phyloP scores from a whole-genome alignment of 2,888 invertebrate species.

The Lydus trimaculatus region DNA sequence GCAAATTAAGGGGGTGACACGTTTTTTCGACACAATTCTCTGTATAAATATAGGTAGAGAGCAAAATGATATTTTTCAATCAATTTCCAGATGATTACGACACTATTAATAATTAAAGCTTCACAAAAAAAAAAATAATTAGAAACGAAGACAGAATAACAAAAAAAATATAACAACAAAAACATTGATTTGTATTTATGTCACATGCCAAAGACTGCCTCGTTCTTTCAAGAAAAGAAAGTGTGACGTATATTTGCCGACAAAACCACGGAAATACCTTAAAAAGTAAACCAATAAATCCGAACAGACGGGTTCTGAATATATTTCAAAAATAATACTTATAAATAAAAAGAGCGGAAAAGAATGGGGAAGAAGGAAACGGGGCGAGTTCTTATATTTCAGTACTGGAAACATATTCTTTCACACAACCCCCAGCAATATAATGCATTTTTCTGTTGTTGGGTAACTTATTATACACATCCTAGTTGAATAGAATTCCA shows the following conservation, averaged over 20 bases:
- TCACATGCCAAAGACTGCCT: background rate
- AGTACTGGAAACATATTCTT: background rate
- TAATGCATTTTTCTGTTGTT: constrained; percentile 16
- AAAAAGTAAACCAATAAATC: constrained; percentile 31
- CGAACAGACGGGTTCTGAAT: constrained; percentile 30
- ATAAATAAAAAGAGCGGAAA: constrained; percentile 23
- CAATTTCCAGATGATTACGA: background rate
- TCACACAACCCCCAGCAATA: constrained; percentile 16
- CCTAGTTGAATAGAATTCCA: background rate
- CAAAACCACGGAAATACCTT: constrained; percentile 23
- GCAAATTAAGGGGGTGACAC: background rate
- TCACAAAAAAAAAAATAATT: background rate
- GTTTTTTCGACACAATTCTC: background rate
- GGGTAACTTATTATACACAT: background rate
- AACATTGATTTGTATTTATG: constrained; percentile 1
- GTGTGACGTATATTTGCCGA: constrained; percentile 24
- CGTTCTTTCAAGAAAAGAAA: constrained; percentile 13
- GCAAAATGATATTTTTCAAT: background rate
- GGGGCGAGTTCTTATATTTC: no score
- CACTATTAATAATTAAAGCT: background rate
- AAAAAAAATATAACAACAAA: background rate
- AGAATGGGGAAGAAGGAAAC: background rate
- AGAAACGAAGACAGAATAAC: background rate
- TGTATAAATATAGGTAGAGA: background rate
- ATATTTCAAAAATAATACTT: constrained; percentile 21